Base-by-base conservation (phyloP, 2,113 vertebrate species). In the Sphyrna mokarran region DNA sequence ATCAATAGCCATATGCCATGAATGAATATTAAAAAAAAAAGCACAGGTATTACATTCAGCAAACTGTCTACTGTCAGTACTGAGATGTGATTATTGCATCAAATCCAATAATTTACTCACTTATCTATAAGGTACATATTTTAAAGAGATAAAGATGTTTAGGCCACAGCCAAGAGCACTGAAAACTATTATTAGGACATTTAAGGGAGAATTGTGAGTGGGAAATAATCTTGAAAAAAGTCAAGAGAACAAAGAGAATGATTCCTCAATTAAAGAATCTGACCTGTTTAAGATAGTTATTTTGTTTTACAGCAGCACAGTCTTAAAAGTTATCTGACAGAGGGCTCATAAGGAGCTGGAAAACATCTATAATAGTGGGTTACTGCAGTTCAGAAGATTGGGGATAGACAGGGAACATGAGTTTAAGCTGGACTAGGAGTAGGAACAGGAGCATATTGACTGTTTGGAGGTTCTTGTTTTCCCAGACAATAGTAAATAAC, bases 71-170 rank as follows among this genome's bases (percentile, higher is more conserved):
- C 33, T 66, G 29, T 16, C 6, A 20, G 13, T 14, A 66, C 29
- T 91, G 16, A 20, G 89, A 66, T 90, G 76, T 58, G 4, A 90
- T 63, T 63, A 91, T 91, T 37, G 33, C 61, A 91, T n/a, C 8
- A 87, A 23, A 26, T 33, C 26, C 48, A 90, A 29, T 0, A 3
- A 87, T 76, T 11, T 76, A 76, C 33, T 76, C 72, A 76, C 9
- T 40, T 40, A 80, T 37, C 78, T 16, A 37, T 37, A 29, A 3
- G 16, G 78, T 80, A 80, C 14, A 80, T 11, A 80, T 58, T 16
- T 90, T 61, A 33, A 80, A 80, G 37, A 83, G 80, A 29, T 91
- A 91, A 91, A n/a, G 58, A 91, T 91, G 87, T 13, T 61, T 90
- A 63, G 29, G 14, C 87, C 58, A 58, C 87, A 91, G 14, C 33